Evolutionary conservation across 2,113 vertebrate species (phyloP), one percentile per base, ranked within the genome.

Genomic region (Actenoides lindsayi): DNA sequence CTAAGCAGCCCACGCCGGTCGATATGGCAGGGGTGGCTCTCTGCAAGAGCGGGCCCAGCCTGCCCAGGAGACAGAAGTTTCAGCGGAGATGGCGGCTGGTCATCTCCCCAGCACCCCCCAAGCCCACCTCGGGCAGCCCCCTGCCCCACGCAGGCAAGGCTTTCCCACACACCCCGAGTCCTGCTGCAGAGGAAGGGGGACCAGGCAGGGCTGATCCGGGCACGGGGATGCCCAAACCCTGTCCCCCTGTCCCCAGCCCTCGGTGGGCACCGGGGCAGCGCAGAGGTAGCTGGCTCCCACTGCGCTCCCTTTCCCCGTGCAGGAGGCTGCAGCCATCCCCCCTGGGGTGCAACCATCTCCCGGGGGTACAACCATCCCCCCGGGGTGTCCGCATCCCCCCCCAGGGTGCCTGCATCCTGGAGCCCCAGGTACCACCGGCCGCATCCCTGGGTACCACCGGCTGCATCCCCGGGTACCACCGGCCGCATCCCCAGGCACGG

Each of bases 41-140:
- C 84, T 2, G 74, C 93, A 84, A 69, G 2, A 86, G 68, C 5
- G 53, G 68, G 91, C 84, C 82, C 84, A 46, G 91, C 25, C 70
- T 85, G 94, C 93, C 90, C 96, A 7, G 89, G n/a, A 76, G 71
- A 88, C 84, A 89, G 60, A 97, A 98, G 94, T 98, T 98, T 87
- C 86, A 95, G 77, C 4, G 0, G 60, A 17, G 80, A 50, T 42
- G 80, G 35, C 1, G 5, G 25, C n/a, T 33, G 56, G 8, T 10
- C 56, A 35, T 13, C 33, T 33, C 65, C 31, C 35, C 0, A 3
- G 6, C 11, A 1, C 24, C 35, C 90, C 82, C 41, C 69, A 18
- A 18, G 31, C 44, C 50, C 21, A 0, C 20, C 31, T 42, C 35
- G 1, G 44, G 27, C 12, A 70, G 30, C 74, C 69, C 81, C 30